Percentiles rank a stretch among this genome's conserved stretches.
Conservation (phyloP, 2,113 vertebrate species). For the Mastomys coucha region DNA sequence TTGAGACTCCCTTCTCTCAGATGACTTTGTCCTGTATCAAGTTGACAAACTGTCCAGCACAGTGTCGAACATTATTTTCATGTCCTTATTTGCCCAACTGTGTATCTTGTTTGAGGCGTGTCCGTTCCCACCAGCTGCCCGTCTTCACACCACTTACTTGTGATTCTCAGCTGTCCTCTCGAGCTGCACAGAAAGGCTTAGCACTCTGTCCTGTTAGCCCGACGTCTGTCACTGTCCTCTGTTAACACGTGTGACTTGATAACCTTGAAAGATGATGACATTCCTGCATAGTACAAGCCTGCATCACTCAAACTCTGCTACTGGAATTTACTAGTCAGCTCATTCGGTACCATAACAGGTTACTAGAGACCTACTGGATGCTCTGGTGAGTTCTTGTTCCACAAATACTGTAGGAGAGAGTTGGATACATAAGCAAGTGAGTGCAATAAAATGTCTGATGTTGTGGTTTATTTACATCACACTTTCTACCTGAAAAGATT, state of each 20-base stretch:
- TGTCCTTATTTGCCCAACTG: background rate
- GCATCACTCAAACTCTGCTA: background rate
- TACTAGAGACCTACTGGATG: background rate
- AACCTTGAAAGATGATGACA: background rate
- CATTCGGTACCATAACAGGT: background rate
- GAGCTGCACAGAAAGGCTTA: background rate
- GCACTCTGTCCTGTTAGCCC: background rate
- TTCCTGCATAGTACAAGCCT: background rate
- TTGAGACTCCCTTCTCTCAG: background rate
- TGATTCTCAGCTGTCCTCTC: background rate
- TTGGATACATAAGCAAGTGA: background rate
- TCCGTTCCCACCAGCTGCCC: background rate
- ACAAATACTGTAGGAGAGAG: background rate
- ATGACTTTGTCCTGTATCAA: background rate
- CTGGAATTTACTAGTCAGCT: constrained; percentile 4
- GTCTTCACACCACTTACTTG: background rate
- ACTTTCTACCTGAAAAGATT: background rate
- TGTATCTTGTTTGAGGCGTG: background rate
- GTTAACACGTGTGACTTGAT: background rate
- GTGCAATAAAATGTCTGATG: background rate
- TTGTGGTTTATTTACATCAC: background rate
- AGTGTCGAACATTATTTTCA: background rate
- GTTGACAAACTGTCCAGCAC: background rate
- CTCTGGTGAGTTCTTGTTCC: background rate
- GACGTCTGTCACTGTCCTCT: background rate